Evolutionary conservation across 2,113 vertebrate genomes (phyloP), one percentile per base, ranked within the genome.

Genomic region (Mixornis gularis): DNA sequence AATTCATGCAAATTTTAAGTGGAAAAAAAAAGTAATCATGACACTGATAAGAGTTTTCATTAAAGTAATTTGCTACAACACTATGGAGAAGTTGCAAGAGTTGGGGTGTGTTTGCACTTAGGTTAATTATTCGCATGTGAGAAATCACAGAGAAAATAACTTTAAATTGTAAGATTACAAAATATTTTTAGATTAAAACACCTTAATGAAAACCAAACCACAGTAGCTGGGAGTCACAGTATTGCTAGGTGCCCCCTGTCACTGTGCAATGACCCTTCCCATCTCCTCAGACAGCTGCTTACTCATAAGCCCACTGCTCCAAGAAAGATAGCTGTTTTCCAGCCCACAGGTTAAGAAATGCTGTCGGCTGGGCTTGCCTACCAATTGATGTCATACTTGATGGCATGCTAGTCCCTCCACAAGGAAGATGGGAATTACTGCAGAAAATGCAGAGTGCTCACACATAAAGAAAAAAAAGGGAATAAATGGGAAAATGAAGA

Each of bases 391-490:
- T 20, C 10, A 9, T 53, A 19, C 10, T 53, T 66, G 20, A 15
- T 17, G 38, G 6, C 13, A 8, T 15, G 17, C 40, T 72, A 40
- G 21, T 40, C 53, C 53, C 69, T 52, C 36, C 41, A 6, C 8
- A 49, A 58, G 5, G 26, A 85, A 65, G 29, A 30, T 16, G 2
- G 17, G 9, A 89, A 70, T 38, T 34, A 12, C 25, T 16, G 29
- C 3, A 64, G 41, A 53, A 76, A 56, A 10, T 17, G 7, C 6
- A 27, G 51, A 19, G 51, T 4, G 13, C 12, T 34, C n/a, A 32
- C 4, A 27, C 2, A 10, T 6, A 24, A 13, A 16, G 9, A 21
- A n/a, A 17, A 17, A 27, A 25, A 15, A 49, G 2, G 3, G 10
- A n/a, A 5, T 34, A 26, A 74, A 13, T 1, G 4, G 5, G 4